phyloP scores from a whole-genome alignment of 92 coral and sea anemone genomes.

The Parazoanthus darwini region DNA sequence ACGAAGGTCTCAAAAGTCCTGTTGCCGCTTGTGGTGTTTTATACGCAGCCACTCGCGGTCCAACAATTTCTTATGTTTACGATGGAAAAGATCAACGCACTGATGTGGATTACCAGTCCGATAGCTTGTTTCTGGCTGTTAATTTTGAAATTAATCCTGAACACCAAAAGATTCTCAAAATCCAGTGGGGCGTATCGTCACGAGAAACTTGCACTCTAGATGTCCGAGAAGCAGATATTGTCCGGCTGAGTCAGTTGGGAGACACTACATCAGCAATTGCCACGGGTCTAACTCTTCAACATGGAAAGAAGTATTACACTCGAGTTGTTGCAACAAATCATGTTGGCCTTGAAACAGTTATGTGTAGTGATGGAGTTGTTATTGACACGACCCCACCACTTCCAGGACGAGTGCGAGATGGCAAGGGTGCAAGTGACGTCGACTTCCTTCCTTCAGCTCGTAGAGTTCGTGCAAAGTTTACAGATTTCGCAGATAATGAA shows the following conservation, averaged over 20 bases:
- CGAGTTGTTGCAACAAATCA: conserved; percentile 75
- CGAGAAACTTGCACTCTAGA: conserved; percentile 68
- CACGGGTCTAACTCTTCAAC: conserved; percentile 69
- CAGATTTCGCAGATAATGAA: conserved; percentile 70
- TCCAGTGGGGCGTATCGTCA: conserved; percentile 89
- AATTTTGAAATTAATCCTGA: conserved; percentile 66
- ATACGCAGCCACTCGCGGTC: conserved; percentile 71
- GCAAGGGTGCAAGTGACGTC: conserved; percentile 62
- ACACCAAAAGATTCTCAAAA: conserved; percentile 54
- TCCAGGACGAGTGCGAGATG: conserved; percentile 69
- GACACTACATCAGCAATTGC: conserved; percentile 78
- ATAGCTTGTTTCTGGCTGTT: conserved; percentile 67
- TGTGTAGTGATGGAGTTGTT: conserved; percentile 89
- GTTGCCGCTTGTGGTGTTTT: conserved; percentile 75
- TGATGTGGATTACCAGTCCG: conserved; percentile 81
- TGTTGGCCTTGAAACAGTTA: conserved; percentile 78
- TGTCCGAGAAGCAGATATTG: conserved; percentile 70
- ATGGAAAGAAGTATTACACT: conserved; percentile 76
- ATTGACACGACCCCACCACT: conserved; percentile 89
- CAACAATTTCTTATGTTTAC: conserved; percentile 72
- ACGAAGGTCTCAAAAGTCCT: conserved; percentile 74
- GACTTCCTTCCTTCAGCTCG: conserved; percentile 70
- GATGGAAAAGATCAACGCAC: conserved; percentile 66
- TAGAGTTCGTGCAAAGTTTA: conserved; percentile 76
- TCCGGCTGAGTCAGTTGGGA: conserved; percentile 74